Evolutionary conservation across 2,888 invertebrate species (phyloP), one percentile per base, ranked within the genome.

Genomic region (Aspidapion aeneum): DNA sequence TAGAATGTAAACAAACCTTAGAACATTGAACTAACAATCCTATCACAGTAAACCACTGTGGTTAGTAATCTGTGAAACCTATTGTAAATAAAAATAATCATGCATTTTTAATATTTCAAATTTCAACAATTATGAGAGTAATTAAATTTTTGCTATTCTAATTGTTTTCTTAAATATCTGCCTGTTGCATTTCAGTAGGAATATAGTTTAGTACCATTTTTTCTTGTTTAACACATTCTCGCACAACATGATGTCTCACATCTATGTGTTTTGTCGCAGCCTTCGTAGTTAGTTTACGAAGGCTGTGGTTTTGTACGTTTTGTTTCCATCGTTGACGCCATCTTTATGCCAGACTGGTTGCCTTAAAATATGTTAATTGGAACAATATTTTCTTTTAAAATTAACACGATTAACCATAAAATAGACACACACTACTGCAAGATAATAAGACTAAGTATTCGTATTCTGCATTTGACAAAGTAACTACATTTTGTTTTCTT

Each of bases 231-330:
- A 63, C 55, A 57, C 18, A 57, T 52, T 64, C 62, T 35, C 58
- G 19, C 16, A 64, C 59, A 63, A 63, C 63, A 59, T 66, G 61
- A 49, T 66, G 61, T 59, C 56, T 57, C 5, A 64, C 57, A 56
- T 66, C 63, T 20, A 69, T 69, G 35, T 69, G 67, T 52, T 69
- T 68, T 7, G 35, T 35, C n/a, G n/a, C n/a, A n/a, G n/a, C n/a
- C n/a, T n/a, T n/a, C n/a, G n/a, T n/a, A n/a, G n/a, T n/a, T n/a
- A n/a, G n/a, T n/a, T n/a, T n/a, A n/a, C n/a, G n/a, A n/a, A n/a
- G n/a, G n/a, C n/a, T n/a, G n/a, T n/a, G n/a, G n/a, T n/a, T n/a
- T n/a, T n/a, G 66, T 64, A 19, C 67, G 35, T 61, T 65, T 68
- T 18, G 62, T 66, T 63, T 69, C 67, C n/a, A 66, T 51, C 18